A percentile compares a stretch with the other conserved stretches of the same genome.
phyloP scores from a whole-genome alignment of 1,140 invertebrate species.

The Eumeta japonica region DNA sequence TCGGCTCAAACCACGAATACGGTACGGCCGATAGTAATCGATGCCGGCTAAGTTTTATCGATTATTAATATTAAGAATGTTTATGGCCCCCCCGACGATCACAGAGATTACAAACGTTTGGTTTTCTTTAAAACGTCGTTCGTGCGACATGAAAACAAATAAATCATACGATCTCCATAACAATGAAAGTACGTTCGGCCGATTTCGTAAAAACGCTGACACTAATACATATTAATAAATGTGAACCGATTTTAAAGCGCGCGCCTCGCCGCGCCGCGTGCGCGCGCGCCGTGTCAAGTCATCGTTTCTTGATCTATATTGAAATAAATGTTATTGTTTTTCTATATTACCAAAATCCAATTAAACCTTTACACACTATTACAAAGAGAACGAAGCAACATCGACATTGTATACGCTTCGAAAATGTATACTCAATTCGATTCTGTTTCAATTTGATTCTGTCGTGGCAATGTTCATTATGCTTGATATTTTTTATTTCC shows the following conservation, averaged over 20 bases:
- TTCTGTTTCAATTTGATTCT: no score
- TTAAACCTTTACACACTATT: slow-evolving; percentile 22
- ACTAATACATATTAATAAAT: slow-evolving; percentile 51
- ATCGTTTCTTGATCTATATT: slow-evolving; percentile 53
- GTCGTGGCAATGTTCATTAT: no score
- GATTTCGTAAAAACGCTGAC: slow-evolving; percentile 44
- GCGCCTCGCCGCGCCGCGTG: slow-evolving; percentile 26
- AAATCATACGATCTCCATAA: slow-evolving; percentile 31
- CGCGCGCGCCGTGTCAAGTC: slow-evolving; percentile 43
- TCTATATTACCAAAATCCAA: slow-evolving; percentile 34
- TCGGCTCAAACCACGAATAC: no score
- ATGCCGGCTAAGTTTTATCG: no score
- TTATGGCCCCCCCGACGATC: no score
- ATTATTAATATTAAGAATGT: no score
- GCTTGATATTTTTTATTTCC: slow-evolving; percentile 10
- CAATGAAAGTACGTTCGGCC: slow-evolving; percentile 44
- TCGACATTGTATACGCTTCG: no score
- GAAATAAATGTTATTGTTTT: slow-evolving; percentile 50
- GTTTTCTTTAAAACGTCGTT: no score
- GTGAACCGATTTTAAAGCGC: slow-evolving; percentile 42
- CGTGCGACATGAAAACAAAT: slow-evolving; percentile 24
- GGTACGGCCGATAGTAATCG: no score
- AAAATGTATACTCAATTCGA: no score
- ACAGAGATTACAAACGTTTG: no score
- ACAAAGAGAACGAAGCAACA: slow-evolving; percentile 11